These are phyloP conservation scores for Gastrophryne carolinensis DNA, from an alignment of 2,797 vertebrate genomes.

Conservation along the genomic window DNA sequence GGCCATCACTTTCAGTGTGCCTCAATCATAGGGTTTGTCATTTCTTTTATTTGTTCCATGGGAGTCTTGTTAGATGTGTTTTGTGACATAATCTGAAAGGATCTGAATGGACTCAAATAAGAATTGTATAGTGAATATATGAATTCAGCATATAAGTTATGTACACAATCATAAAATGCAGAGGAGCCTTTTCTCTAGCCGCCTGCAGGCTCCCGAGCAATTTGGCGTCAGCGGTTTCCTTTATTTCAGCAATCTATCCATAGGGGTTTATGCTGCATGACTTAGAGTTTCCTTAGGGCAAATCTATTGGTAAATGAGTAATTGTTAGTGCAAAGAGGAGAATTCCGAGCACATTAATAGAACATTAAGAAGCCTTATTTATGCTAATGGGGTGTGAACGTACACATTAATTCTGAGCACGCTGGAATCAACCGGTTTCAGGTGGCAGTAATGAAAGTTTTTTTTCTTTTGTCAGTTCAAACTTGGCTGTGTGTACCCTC, in stretches of 20 bases:
- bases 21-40: too few species aligned
- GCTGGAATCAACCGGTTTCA: conserved; percentile 58
- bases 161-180: too few species aligned
- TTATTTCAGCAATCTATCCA: background rate
- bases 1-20: too few species aligned
- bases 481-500: conserved; percentile 40
- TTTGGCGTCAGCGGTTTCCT: background rate
- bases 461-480: conserved; percentile 48
- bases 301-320: conserved; percentile 67
- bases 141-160: too few species aligned
- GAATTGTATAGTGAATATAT: too few species aligned
- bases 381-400: conserved; percentile 63
- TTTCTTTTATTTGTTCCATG: too few species aligned
- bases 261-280: background rate
- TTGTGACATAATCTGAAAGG: too few species aligned
- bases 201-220: background rate
- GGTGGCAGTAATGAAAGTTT: conserved; percentile 54
- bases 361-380: conserved; percentile 64
- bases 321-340: conserved; percentile 62
- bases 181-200: background rate
- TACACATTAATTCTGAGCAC: conserved; percentile 67
- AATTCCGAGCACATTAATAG: conserved; percentile 69
- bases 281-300: conserved; percentile 48
- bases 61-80: too few species aligned
- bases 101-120: too few species aligned